Evolutionary conservation across 2,888 invertebrate species (phyloP).

Genomic region (Limnephilus marmoratus): DNA sequence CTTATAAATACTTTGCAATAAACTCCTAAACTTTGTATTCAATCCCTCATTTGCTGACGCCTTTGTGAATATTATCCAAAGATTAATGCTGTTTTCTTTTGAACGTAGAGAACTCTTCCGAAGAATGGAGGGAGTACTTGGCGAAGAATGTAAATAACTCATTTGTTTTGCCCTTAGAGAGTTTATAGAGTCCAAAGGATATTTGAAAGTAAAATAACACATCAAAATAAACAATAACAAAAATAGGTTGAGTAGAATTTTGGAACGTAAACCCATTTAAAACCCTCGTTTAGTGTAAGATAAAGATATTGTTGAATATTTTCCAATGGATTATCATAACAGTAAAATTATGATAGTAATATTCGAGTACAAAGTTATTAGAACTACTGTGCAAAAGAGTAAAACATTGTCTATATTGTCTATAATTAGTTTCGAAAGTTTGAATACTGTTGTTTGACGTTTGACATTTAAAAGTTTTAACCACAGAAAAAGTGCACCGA

Average conservation of each 20-base stretch:
- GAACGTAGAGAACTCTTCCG: no score
- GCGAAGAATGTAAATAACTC: background rate
- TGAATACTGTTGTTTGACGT: background rate
- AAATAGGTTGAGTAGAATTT: conserved; percentile 6
- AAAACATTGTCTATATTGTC: background rate
- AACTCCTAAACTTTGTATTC: conserved; percentile 36
- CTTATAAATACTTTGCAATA: conserved; percentile 47
- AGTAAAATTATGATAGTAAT: background rate
- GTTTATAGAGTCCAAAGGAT: background rate
- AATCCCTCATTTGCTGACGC: conserved; percentile 30
- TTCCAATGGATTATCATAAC: background rate
- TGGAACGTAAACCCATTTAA: conserved; percentile 31
- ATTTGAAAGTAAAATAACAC: conserved; percentile 31
- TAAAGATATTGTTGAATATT: background rate
- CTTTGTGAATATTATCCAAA: conserved; percentile 59
- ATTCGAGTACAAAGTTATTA: background rate
- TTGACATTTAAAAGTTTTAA: conserved; percentile 26
- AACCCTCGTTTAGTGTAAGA: background rate
- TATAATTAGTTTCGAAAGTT: conserved; percentile 4
- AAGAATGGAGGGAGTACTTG: background rate
- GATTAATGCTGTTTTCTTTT: conserved; percentile 21
- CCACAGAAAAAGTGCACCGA: background rate
- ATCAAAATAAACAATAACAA: conserved; percentile 23
- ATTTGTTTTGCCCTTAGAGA: background rate
- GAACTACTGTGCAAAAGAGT: background rate